Conservation (phyloP, 2,113 vertebrate genomes). For the Stercorarius parasiticus region DNA sequence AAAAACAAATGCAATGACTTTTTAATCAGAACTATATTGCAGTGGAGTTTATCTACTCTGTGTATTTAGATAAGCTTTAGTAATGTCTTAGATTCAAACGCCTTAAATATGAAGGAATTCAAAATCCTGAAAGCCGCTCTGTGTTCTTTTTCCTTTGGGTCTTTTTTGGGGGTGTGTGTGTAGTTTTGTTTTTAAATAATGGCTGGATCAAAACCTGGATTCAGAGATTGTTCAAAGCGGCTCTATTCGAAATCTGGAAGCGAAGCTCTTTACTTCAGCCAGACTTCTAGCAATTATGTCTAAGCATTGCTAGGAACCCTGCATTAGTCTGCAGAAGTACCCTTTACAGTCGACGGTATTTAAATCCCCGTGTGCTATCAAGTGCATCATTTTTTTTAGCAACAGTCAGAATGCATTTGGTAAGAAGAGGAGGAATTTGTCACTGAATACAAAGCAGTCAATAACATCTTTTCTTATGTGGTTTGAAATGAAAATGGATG, state of each 20-base stretch:
- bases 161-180: too few species aligned
- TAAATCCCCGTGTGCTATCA: conserved; percentile 47
- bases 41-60: neutral
- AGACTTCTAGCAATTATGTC: neutral
- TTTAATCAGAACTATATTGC: neutral
- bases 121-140: neutral
- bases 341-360: conserved; percentile 17
- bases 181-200: neutral
- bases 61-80: neutral
- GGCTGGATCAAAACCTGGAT: neutral
- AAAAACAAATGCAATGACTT: neutral
- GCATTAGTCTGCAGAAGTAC: neutral
- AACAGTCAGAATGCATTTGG: neutral
- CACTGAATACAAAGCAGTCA: conserved; percentile 33
- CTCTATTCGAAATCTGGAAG: neutral
- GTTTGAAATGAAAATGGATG: conserved; percentile 29
- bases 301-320: neutral
- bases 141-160: neutral
- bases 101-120: neutral
- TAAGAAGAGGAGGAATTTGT: conserved; percentile 22
- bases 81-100: neutral
- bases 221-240: neutral
- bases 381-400: conserved; percentile 29
- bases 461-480: neutral
- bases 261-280: neutral